Conservation (phyloP, 2,113 vertebrate genomes). For the Cinclus cinclus region DNA sequence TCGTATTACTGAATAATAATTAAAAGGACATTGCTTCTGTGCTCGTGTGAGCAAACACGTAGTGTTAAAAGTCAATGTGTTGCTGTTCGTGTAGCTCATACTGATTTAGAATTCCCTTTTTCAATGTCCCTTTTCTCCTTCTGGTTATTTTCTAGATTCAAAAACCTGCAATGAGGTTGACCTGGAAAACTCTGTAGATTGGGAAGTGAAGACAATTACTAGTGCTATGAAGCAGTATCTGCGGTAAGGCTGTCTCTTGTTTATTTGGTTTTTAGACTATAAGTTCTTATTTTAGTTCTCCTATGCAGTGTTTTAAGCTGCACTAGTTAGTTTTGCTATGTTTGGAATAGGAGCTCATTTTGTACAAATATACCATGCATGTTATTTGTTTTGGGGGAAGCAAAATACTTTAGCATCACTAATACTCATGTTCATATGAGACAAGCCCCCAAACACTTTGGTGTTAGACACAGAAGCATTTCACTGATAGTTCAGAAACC, state of each 20-base stretch:
- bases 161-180: conserved; percentile 87
- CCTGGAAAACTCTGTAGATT: conserved; percentile 84
- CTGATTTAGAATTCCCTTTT: background rate
- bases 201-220: conserved; percentile 96
- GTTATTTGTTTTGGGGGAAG: background rate
- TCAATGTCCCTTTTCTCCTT: background rate
- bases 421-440: background rate
- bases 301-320: background rate
- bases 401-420: background rate
- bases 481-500: background rate
- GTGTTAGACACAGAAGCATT: background rate
- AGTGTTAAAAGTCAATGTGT: background rate
- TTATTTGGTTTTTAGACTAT: background rate
- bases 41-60: background rate
- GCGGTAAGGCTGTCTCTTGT: conserved; percentile 75
- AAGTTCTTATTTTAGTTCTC: background rate
- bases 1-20: background rate
- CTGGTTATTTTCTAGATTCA: conserved; percentile 75
- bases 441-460: background rate
- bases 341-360: background rate
- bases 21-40: background rate
- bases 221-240: conserved; percentile 94
- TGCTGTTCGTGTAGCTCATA: background rate
- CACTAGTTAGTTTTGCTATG: fast-evolving
- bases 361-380: background rate